Base-by-base conservation (phyloP, 2,113 vertebrate species). In the Hippocampus zosterae region DNA sequence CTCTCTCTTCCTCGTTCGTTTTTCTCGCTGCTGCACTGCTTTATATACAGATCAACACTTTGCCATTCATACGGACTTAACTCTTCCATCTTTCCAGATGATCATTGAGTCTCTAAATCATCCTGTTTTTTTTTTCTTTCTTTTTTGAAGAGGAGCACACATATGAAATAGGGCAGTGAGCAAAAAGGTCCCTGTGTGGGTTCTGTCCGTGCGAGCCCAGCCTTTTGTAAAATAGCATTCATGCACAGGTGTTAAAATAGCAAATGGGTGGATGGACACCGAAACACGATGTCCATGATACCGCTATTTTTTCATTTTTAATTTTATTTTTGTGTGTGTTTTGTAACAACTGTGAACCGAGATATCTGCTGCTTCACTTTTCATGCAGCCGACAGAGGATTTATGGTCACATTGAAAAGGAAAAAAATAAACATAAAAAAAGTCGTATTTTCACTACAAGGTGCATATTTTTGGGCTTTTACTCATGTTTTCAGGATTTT, bases 11-110 rank as follows among this genome's bases (percentile, higher is more conserved):
- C 75, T 77, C 46, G 42, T 50, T 50, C 15, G 46, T 72, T 71
- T 67, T 71, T 75, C 73, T 72, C 72, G 73, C 82, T 77, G 79
- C 69, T 80, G 77, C 78, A 71, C 80, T 76, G 80, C 85, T 83
- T 82, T 71, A 46, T 29, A 81, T 68, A 72, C 81, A 84, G 73
- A 78, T 74, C 73, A 73, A 75, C 66, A 75, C 71, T 71, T 57
- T 77, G 72, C 61, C 74, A 78, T 73, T 76, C 68, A 56, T 57
- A 65, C 41, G 16, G 59, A 77, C 65, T 16, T 65, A 70, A 72
- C 33, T 23, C 23, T 72, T 33, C 67, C 77, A 81, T 71, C 72
- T 79, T 33, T 70, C 27, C 71, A 72, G 59, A 81, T 79, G 62
- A 72, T 73, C 74, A 76, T 67, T 71, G 57, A 84, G 70, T 78